phyloP scores from a whole-genome alignment of 2,113 vertebrate genomes.

The Pseudolaguvia tuberculata region DNA sequence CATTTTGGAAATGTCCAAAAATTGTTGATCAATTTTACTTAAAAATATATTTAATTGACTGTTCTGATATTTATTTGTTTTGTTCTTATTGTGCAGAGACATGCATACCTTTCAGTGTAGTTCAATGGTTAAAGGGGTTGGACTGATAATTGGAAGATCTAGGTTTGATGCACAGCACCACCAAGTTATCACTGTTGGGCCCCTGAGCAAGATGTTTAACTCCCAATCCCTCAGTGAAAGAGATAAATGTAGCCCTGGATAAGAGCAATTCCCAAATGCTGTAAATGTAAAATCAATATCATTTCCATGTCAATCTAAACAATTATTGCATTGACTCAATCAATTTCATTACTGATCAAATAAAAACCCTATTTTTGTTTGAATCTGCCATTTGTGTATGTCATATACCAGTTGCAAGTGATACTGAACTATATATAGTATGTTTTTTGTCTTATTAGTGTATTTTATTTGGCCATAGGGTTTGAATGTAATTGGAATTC shows the following conservation, averaged over 20 bases:
- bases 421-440: not conserved
- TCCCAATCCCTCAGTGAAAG: no score
- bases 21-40: not conserved
- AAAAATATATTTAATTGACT: not conserved
- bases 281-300: not conserved
- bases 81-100: no score
- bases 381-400: no score
- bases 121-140: no score
- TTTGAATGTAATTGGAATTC: slow-evolving; percentile 3
- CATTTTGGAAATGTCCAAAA: not conserved
- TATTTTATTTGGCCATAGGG: slow-evolving; percentile 8
- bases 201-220: no score
- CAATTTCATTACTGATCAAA: not conserved
- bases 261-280: no score
- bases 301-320: not conserved
- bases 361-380: not conserved
- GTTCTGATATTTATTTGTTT: not conserved
- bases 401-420: no score
- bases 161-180: no score
- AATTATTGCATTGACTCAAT: not conserved
- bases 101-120: no score
- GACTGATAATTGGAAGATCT: no score
- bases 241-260: no score
- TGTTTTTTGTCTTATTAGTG: not conserved
- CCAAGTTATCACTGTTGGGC: no score